Conservation (phyloP, 2,888 invertebrate genomes). For the Tenodera sinensis region DNA sequence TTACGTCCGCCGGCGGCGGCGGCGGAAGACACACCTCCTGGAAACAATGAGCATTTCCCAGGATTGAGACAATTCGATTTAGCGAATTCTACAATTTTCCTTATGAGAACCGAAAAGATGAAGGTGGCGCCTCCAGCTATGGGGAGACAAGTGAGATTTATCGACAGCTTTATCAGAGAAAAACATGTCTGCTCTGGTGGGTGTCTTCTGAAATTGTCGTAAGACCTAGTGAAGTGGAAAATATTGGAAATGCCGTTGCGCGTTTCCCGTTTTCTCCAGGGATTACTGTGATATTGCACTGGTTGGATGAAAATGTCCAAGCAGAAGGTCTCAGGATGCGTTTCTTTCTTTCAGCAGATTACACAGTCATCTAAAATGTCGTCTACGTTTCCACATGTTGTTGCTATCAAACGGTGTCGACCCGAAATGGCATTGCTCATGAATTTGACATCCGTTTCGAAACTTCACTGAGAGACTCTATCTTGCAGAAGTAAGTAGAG, state of each 20-base stretch:
- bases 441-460: no score
- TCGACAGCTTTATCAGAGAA: background rate
- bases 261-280: background rate
- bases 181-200: background rate
- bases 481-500: no score
- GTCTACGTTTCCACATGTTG: no score
- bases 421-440: no score
- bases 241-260: background rate
- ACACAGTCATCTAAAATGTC: no score
- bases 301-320: background rate
- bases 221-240: background rate
- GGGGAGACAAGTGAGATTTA: background rate
- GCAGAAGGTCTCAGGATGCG: background rate
- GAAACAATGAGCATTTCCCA: background rate
- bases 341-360: no score
- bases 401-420: no score
- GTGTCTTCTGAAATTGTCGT: background rate
- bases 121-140: background rate
- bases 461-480: no score
- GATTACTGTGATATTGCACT: background rate
- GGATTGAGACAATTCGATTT: background rate
- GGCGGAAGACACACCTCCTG: background rate
- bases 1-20: background rate
- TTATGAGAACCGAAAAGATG: background rate
- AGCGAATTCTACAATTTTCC: background rate